Evolutionary conservation across 2,797 vertebrate species (phyloP), one percentile per base, ranked within the genome.

Genomic region (Poeciliopsis paucimaculata): DNA sequence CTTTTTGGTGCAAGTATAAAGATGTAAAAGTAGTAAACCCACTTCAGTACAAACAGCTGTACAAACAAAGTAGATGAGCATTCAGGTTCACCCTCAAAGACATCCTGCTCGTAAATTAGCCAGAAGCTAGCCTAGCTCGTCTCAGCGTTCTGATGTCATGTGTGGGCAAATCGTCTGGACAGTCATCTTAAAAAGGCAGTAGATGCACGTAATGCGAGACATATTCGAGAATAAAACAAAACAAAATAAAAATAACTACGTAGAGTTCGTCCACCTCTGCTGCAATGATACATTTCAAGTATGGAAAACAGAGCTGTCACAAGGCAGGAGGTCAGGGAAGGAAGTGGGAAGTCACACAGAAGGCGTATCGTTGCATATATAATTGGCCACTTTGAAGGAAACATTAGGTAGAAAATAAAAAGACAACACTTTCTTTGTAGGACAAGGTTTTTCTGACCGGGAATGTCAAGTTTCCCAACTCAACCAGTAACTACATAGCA

Each of bases 1-100:
- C 87, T 86, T 92, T 92, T 82, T 87, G 92, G 87, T 53, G 73
- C 85, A 90, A 92, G 90, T 94, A 95, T 91, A 95, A 95, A 95
- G 90, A 95, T 94, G 93, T 92, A 95, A 94, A 94, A 94, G 92
- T 95, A 92, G 92, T 93, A 92, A 95, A 94, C 92, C 91, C 89
- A 91, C 91, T 92, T 92, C 91, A 92, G 91, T 94, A 94, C 83
- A 95, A 93, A 94, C 91, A 82, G 90, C 91, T 92, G 92, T 94
- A 94, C 89, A 94, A 91, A 95, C 91, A 92, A 87, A 87, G 90
- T 90, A 84, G 90, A 91, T 84, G 88, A 92, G 84, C 79, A 78
- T 87, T 86, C 83, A 87, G 82, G 91, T 76, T 80, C 75, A 78
- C 78, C 79, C 82, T 84, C 75, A 78, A 47, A 85, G 83, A 88